Evolutionary conservation across 1,140 invertebrate species (phyloP), one percentile per base, ranked within the genome.

Genomic region (Whitmania pigra): DNA sequence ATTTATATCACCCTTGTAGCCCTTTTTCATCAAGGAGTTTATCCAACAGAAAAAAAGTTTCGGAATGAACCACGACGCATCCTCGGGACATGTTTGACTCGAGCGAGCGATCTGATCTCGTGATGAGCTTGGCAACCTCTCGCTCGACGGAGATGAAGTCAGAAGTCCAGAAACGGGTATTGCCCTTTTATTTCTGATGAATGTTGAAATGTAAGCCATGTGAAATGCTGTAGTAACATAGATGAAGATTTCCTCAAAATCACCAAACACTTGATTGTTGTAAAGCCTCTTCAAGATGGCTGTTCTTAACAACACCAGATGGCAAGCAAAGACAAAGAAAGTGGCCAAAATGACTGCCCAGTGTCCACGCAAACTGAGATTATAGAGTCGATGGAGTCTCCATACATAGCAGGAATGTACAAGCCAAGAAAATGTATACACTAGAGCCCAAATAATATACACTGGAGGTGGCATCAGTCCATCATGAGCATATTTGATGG

Each of bases 31-130:
- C 54, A 97, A 80, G 13, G 89, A 89, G 73, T 88, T 86, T 0
- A 94, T 91, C 93, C 93, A 97, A 74, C 87, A 83, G 78, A 97
- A 94, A 20, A 89, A 82, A 9, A 96, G 82, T 77, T 87, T 88
- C 0, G 91, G 92, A 2, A 88, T 77, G 76, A 85, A 85, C 40
- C 86, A 86, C 17, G 84, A 82, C 73, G 87, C 85, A 79, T 93
- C 89, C 86, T 93, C 89, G 13, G 91, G 27, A 67, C 66, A 63
- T 69, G 29, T 79, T 82, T 74, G 81, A 81, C 74, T 77, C 7
- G n/a, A 22, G 68, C 49, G 36, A 43, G 22, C 31, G 22, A 31
- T 18, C 27, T 49, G 54, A 31, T n/a, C 49, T 29, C 67, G 40
- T 22, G 43, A 22, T 4, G 57, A 72, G 36, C 2, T 20, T 49